These are phyloP conservation scores for Tachina lurida DNA, from an alignment of 2,888 invertebrate genomes.

Conservation along the genomic window DNA sequence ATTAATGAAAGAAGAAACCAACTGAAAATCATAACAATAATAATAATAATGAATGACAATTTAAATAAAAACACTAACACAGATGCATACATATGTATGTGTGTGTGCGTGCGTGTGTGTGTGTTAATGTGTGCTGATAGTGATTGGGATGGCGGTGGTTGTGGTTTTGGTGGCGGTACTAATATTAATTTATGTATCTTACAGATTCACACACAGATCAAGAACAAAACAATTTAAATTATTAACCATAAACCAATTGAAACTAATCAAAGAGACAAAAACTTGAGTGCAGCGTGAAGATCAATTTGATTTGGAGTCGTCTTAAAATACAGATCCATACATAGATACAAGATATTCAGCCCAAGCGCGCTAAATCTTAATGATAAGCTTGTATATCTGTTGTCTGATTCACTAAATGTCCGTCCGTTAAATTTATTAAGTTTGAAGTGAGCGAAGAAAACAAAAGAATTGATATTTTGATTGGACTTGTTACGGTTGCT, in stretches of 20 bases:
- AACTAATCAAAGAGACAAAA: constrained; percentile 68
- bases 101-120: background rate
- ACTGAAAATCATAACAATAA: constrained; percentile 30
- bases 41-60: constrained; percentile 63
- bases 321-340: background rate
- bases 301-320: constrained; percentile 47
- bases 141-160: background rate
- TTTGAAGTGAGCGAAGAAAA: constrained; percentile 17
- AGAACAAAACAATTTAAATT: constrained; percentile 70
- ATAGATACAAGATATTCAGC: background rate
- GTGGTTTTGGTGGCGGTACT: constrained; percentile 35
- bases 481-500: constrained; percentile 23
- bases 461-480: constrained; percentile 46
- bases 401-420: background rate
- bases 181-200: constrained; percentile 37
- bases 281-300: constrained; percentile 61
- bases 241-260: constrained; percentile 72
- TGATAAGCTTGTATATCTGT: background rate
- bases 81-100: background rate
- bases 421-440: background rate
- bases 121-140: constrained; percentile 1
- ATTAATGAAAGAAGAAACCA: constrained; percentile 17
- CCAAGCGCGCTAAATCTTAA: constrained; percentile 8
- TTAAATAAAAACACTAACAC: constrained; percentile 34
- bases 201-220: constrained; percentile 28